Percentiles rank a stretch among this genome's conserved stretches.
Evolutionary conservation across 2,888 invertebrate genomes (phyloP).

Genomic region (Drosophila gaucha): DNA sequence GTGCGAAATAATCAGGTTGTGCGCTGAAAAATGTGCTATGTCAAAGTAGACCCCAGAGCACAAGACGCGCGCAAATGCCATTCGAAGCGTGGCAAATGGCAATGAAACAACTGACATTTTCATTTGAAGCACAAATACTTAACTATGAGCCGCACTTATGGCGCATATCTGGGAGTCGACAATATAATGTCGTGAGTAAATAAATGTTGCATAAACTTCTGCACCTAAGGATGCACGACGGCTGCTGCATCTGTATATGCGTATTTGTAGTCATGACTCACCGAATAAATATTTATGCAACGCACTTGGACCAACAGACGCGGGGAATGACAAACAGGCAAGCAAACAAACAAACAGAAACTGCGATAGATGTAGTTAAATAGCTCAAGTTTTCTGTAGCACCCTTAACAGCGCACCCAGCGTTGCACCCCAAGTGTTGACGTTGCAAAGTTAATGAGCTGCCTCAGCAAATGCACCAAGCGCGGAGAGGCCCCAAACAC

Average conservation of each 20-base stretch:
- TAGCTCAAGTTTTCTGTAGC: slow-evolving; percentile 72
- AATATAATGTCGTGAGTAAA: slow-evolving; percentile 47
- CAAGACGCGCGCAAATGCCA: slow-evolving; percentile 58
- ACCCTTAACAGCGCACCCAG: slow-evolving; percentile 49
- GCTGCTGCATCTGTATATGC: background rate
- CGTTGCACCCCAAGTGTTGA: slow-evolving; percentile 55
- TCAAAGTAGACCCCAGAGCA: slow-evolving; percentile 70
- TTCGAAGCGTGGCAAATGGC: slow-evolving; percentile 29
- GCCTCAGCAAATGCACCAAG: slow-evolving; percentile 20
- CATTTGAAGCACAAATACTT: slow-evolving; percentile 10
- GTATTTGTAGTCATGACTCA: slow-evolving; percentile 40
- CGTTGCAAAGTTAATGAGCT: slow-evolving; percentile 71
- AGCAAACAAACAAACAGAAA: slow-evolving; percentile 39
- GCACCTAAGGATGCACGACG: slow-evolving; percentile 1
- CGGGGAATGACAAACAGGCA: slow-evolving; percentile 34
- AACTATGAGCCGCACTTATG: slow-evolving; percentile 19
- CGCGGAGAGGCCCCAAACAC: background rate
- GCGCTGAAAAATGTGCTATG: slow-evolving; percentile 59
- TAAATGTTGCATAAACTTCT: slow-evolving; percentile 43
- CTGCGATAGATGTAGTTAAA: slow-evolving; percentile 69
- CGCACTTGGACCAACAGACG: slow-evolving; percentile 54
- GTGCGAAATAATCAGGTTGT: slow-evolving; percentile 55
- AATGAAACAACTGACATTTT: slow-evolving; percentile 18
- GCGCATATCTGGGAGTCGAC: slow-evolving; percentile 30
- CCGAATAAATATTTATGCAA: slow-evolving; percentile 69